Evolutionary conservation across 2,113 vertebrate genomes (phyloP).

Genomic region (Grus americana): DNA sequence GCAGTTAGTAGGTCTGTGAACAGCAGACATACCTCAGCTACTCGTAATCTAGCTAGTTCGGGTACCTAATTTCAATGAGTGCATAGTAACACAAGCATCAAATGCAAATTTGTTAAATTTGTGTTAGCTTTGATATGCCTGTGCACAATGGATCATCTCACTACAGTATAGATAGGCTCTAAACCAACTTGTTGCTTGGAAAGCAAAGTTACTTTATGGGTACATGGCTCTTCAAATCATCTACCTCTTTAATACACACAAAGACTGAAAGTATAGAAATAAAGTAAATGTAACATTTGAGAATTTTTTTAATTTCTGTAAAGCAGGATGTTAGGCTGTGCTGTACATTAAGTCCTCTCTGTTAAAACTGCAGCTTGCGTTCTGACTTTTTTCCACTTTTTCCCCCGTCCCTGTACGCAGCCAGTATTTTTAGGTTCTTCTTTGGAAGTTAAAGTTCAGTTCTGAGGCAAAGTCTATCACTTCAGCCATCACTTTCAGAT

Average conservation of each 20-base stretch:
- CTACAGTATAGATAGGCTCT: not conserved
- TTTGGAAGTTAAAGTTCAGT: not conserved
- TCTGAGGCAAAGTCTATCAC: not conserved
- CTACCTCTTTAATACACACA: not conserved
- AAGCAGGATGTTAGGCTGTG: not conserved
- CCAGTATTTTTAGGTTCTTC: not conserved
- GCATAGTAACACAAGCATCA: not conserved
- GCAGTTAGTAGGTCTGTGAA: not conserved
- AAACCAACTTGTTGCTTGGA: not conserved
- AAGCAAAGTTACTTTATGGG: not conserved
- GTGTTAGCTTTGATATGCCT: fast-evolving
- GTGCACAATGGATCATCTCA: not conserved
- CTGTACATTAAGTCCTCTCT: not conserved
- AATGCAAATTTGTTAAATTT: not conserved
- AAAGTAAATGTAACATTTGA: not conserved
- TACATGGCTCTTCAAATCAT: not conserved
- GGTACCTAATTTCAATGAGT: not conserved
- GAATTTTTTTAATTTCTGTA: not conserved
- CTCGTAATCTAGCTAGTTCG: not conserved
- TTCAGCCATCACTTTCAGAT: not conserved
- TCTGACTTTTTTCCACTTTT: not conserved
- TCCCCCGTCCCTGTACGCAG: not conserved
- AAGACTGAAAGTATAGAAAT: not conserved
- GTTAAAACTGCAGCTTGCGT: not conserved
- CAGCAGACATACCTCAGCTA: not conserved